Base-by-base conservation (phyloP, 2,888 invertebrate species). In the Theretra japonica region DNA sequence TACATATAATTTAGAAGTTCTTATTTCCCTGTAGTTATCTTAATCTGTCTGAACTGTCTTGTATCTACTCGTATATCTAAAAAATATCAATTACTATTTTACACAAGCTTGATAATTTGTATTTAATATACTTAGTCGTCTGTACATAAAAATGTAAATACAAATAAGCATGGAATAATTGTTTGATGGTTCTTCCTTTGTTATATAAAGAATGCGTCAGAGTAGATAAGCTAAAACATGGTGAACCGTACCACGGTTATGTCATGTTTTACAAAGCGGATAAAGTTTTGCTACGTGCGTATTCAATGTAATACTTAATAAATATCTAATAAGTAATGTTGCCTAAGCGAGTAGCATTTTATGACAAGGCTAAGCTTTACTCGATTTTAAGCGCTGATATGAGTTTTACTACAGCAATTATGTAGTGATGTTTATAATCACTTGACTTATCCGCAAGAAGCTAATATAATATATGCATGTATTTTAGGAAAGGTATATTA, bases 361-460 rank as follows among this genome's bases (percentile, higher is more conserved):
- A 65, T 65, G 65, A 48, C 62, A 11, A 65, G 23, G 21, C 17
- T 48, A 41, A 41, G 41, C 41, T 65, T 65, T 65, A 65, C 56
- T 70, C 53, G 70, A 68, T 60, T 70, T 73, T 48, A 65, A 69
- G 60, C 70, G 57, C 68, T 70, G 53, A 70, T 69, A 59, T 15
- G 28, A n/a, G 3, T 60, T 30, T 19, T 33, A 60, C 25, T 65
- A 23, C 41, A 41, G 23, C 23, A 23, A 65, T 65, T 25, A 65
- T 48, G 41, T 23, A 62, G 62, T 48, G 30, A 60, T 60, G 60
- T 60, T 33, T 60, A 60, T 41, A 30, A 33, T 60, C 30, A n/a
- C 33, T 30, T 33, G 19, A 19, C 4, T 28, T 28, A 59, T 59
- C 15, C 19, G 59, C 15, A 17, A 60, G 7, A 19, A 60, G 7